These are phyloP conservation scores for Calameuta pallipes DNA, from an alignment of 2,888 invertebrate genomes.

Conservation along the genomic window DNA sequence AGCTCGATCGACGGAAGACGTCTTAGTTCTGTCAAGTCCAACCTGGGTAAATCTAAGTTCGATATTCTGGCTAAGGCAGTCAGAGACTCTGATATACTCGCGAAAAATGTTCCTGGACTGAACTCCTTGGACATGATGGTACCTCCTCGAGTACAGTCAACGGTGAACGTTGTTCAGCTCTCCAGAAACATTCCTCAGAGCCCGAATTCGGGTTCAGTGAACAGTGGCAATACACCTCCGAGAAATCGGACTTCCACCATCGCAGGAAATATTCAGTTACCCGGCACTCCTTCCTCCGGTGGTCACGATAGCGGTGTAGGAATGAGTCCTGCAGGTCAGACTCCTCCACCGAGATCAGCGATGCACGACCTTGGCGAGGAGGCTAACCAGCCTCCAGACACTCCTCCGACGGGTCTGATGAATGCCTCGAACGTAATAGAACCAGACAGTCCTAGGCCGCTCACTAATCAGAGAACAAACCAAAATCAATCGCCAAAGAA, in stretches of 20 bases:
- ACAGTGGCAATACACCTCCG: constrained; percentile 58
- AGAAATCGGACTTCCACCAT: constrained; percentile 56
- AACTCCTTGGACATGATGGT: constrained; percentile 72
- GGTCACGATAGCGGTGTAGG: constrained; percentile 64
- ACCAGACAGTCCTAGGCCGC: constrained; percentile 25
- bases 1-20: constrained; percentile 29
- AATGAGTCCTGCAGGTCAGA: constrained; percentile 63
- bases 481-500: constrained; percentile 57
- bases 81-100: constrained; percentile 61
- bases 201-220: constrained; percentile 55
- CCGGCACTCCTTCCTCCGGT: constrained; percentile 62
- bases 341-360: constrained; percentile 57
- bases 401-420: constrained; percentile 48
- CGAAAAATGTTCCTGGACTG: constrained; percentile 71
- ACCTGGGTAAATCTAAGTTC: constrained; percentile 48
- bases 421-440: constrained; percentile 5
- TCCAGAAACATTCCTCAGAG: constrained; percentile 62
- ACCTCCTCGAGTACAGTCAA: constrained; percentile 66
- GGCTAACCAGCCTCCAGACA: constrained; percentile 57
- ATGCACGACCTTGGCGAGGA: constrained; percentile 62
- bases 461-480: constrained; percentile 38
- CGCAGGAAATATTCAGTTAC: constrained; percentile 54
- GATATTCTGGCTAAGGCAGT: constrained; percentile 56
- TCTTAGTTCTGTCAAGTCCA: constrained; percentile 37
- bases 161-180: constrained; percentile 74